Percentiles rank a stretch among this genome's conserved stretches.
phyloP scores from a whole-genome alignment of 2,113 vertebrate species.

The Turnix velox region DNA sequence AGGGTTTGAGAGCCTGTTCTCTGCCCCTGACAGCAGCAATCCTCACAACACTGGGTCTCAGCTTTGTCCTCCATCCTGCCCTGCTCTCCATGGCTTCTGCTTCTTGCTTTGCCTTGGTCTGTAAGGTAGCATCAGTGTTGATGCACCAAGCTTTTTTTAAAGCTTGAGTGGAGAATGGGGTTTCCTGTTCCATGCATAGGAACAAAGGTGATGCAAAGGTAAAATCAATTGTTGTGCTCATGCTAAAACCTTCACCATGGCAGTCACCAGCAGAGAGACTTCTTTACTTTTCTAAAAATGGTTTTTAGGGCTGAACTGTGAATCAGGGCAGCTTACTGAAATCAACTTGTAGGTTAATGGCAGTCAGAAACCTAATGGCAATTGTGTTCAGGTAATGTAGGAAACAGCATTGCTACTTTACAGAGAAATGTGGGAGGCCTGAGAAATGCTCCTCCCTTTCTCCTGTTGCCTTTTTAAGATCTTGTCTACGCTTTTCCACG shows the following conservation, averaged over 20 bases:
- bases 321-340: background rate
- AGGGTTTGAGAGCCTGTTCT: slow-evolving; percentile 6
- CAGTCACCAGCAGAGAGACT: background rate
- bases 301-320: background rate
- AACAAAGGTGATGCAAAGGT: background rate
- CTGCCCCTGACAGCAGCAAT: background rate
- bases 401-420: background rate
- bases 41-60: background rate
- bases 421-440: background rate
- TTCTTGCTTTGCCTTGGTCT: background rate
- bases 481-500: background rate
- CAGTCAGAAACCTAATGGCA: background rate
- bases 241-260: background rate
- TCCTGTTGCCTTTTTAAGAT: background rate
- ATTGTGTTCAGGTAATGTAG: background rate
- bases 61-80: background rate
- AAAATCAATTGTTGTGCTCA: background rate
- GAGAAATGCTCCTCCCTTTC: background rate
- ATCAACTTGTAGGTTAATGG: background rate
- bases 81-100: background rate
- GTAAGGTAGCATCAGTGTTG: rapidly evolving
- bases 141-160: background rate
- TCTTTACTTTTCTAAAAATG: background rate
- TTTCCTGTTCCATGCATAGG: background rate
- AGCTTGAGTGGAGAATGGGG: background rate